Evolutionary conservation across 2,888 invertebrate species (phyloP), one percentile per base, ranked within the genome.

Genomic region (Troides oblongomaculatus): DNA sequence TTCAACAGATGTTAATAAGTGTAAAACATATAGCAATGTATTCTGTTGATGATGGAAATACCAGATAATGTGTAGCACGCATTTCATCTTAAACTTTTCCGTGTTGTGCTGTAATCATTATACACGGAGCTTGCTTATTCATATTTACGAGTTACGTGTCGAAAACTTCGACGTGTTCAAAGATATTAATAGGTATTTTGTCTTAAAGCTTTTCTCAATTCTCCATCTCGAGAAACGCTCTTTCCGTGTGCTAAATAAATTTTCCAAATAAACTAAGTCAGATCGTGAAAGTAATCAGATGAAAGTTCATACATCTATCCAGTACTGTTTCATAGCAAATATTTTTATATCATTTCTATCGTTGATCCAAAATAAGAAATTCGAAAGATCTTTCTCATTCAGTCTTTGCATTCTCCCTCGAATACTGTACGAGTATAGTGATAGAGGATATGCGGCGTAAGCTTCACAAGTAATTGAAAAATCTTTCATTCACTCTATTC

Each of bases 191-290:
- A 39, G 36, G 2, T 64, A 36, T 56, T 64, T 56, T 64, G 53
- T 64, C 36, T 64, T 21, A 64, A 56, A 56, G 64, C 21, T 53
- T 18, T 62, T 53, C 53, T 53, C 53, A 53, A n/a, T 53, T 53
- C n/a, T 53, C 53, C n/a, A 6, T 53, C 18, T 6, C 18, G 7
- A 7, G 53, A 18, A n/a, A 53, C 18, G 53, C n/a, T n/a, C n/a
- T 7, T n/a, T 0, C 5, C n/a, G 18, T n/a, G 53, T 53, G 18
- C 53, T 53, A 7, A 53, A 53, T 53, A n/a, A 53, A 53, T 14
- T 50, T 50, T 14, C n/a, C 6, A 53, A 53, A 46, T 46, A 46
- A 10, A 39, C 10, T 39, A 39, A 39, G 39, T 39, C 7, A 6
- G 8, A 39, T 10, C 10, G 30, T 30, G 30, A 39, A 10, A 39